phyloP scores from a whole-genome alignment of 2,113 vertebrate genomes.

The Paramormyrops kingsleyae region DNA sequence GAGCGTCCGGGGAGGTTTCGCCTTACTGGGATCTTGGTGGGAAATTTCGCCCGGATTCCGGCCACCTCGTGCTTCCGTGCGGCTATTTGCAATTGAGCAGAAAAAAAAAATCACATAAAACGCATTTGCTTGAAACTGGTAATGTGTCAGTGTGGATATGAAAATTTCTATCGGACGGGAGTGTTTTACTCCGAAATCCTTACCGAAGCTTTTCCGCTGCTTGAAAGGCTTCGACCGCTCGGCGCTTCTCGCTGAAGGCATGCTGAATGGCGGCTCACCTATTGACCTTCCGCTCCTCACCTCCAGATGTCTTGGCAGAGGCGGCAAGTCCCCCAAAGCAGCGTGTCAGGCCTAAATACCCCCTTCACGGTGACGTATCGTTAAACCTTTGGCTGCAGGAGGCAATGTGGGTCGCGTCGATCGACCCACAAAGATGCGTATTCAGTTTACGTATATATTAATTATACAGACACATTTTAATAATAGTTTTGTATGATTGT shows the following conservation, averaged over 20 bases:
- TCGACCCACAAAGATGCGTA: neutral
- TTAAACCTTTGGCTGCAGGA: neutral
- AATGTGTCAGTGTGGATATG: neutral
- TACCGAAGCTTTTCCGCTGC: constrained; percentile 74
- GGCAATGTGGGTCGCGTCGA: neutral
- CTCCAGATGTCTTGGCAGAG: neutral
- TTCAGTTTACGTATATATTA: neutral
- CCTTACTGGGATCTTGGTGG: constrained; percentile 79
- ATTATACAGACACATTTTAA: neutral
- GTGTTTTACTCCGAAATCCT: constrained; percentile 13
- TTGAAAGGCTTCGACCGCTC: constrained; percentile 65
- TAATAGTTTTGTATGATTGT: neutral
- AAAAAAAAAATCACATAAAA: neutral
- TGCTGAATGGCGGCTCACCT: constrained; percentile 25
- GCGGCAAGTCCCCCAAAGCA: neutral
- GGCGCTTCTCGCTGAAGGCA: constrained; percentile 55
- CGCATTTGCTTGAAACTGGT: neutral
- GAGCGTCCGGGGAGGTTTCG: neutral
- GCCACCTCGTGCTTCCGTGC: constrained; percentile 74
- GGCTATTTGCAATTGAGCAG: constrained; percentile 49
- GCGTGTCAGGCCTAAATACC: neutral
- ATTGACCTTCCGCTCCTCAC: neutral
- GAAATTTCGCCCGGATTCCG: constrained; percentile 77
- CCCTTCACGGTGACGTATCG: neutral
- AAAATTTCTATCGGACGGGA: neutral